Evolutionary conservation across 2,113 vertebrate species (phyloP).

Genomic region (Pseudorasbora parva): DNA sequence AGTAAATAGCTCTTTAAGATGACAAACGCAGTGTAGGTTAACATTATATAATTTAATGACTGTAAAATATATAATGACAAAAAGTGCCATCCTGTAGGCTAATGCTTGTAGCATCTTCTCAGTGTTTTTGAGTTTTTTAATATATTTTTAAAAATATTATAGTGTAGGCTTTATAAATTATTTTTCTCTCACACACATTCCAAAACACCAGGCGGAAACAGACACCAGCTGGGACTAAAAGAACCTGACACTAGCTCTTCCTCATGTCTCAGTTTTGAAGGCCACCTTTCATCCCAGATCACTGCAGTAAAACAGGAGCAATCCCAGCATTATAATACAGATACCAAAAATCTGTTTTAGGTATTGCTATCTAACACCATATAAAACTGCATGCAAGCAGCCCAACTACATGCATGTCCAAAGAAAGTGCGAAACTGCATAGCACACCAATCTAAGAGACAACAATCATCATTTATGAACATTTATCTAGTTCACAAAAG

Average conservation of each 20-base stretch:
- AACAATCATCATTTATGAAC: neutral
- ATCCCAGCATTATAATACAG: neutral
- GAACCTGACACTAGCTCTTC: slow-evolving; percentile 35
- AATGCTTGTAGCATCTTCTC: neutral
- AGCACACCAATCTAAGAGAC: neutral
- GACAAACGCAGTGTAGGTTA: neutral
- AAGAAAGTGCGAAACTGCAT: neutral
- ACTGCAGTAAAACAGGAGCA: slow-evolving; percentile 47
- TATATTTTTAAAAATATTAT: no score
- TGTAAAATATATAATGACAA: neutral
- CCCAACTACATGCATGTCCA: neutral
- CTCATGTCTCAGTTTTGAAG: neutral
- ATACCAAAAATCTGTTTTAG: neutral
- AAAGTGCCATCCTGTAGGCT: neutral
- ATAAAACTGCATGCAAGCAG: neutral
- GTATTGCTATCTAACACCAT: neutral
- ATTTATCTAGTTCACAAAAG: neutral
- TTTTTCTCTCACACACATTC: neutral
- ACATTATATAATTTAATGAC: neutral
- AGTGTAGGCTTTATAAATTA: neutral
- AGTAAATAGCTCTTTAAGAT: neutral
- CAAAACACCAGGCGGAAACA: slow-evolving; percentile 26
- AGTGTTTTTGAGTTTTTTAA: neutral
- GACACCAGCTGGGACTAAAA: slow-evolving; percentile 27
- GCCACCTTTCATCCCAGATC: slow-evolving; percentile 32